Evolutionary conservation across 2,888 invertebrate species (phyloP), one percentile per base, ranked within the genome.

Genomic region (Conops quadrifasciatus): DNA sequence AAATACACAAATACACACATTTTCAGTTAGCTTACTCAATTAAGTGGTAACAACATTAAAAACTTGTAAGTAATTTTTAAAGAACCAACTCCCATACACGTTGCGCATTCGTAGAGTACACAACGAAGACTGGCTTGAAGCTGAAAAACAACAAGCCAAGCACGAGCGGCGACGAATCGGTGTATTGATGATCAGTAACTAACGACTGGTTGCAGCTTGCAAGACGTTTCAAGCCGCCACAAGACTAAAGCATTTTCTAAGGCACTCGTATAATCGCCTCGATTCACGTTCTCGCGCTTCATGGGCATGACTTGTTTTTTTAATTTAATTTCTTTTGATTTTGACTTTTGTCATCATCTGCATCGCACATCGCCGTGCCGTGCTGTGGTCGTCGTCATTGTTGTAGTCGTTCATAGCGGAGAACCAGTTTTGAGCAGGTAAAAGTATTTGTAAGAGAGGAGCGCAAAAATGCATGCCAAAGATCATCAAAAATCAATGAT

Each of bases 71-170:
- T 36, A 36, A 36, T 36, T 36, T 36, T 9, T 36, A 36, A 36
- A 36, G 4, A 36, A 36, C 36, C 53, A 19, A 28, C 16, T 36
- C 11, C 2, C 36, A 43, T n/a, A 11, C 15, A 66, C 56, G 68
- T 68, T 68, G 68, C 60, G 60, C 51, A 11, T 51, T 68, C 62
- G 62, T 19, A 51, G 62, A 51, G 68, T 36, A 36, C 68, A 68
- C 68, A 62, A 68, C 51, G 68, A 68, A 68, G 68, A 68, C 68
- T 68, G 68, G 68, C 60, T 68, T 68, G 36, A 21, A 51, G 28
- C 67, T n/a, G 59, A 59, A 30, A 47, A n/a, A 47, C 30, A 19
- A 19, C 56, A 30, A 66, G 30, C 60, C 4, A 19, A 24, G 43
- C 26, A 26, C 3, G 24, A 24, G 24, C 26, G 13, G 53, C 24